Evolutionary conservation across 92 coral and sea anemone genomes (phyloP).

Genomic region (Meandrina meandrites): DNA sequence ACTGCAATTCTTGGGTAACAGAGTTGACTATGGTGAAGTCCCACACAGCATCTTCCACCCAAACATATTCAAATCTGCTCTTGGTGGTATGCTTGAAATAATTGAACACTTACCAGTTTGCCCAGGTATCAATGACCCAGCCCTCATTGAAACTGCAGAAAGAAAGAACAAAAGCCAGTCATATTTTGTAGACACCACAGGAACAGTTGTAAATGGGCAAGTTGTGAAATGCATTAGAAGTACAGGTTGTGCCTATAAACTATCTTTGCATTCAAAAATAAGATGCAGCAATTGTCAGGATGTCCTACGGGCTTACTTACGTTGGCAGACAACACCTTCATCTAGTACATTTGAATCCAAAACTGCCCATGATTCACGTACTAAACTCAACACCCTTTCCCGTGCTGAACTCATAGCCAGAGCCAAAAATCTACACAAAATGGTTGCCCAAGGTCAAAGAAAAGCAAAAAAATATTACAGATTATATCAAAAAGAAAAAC

Average conservation of each 20-base stretch:
- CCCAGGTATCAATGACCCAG: constrained; percentile 32
- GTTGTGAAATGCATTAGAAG: constrained; percentile 32
- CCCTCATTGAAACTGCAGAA: constrained; percentile 39
- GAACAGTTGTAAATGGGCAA: constrained; percentile 6
- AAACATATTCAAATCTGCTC: constrained; percentile 5
- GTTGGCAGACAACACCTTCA: constrained; percentile 8
- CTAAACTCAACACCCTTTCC: constrained; percentile 28
- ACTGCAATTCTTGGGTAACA: constrained; percentile 26
- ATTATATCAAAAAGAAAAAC: constrained; percentile 37
- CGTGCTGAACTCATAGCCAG: constrained; percentile 36
- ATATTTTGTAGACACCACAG: constrained; percentile 31
- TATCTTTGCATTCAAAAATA: neutral
- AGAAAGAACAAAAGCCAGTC: constrained; percentile 8
- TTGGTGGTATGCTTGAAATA: neutral
- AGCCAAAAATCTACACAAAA: constrained; percentile 33
- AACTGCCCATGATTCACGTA: constrained; percentile 25
- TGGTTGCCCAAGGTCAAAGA: constrained; percentile 8
- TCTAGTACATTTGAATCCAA: constrained; percentile 9
- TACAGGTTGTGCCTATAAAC: constrained; percentile 15
- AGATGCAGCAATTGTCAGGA: constrained; percentile 33
- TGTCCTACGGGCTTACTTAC: constrained; percentile 1
- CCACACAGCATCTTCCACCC: constrained; percentile 22
- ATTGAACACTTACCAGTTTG: constrained; percentile 29
- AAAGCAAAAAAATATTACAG: constrained; percentile 1
- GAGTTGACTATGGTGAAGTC: constrained; percentile 31